Percentiles rank a stretch among this genome's conserved stretches.
These are phyloP conservation scores for Tricholauxania praeusta DNA, from an alignment of 2,888 invertebrate species.

Conservation along the genomic window DNA sequence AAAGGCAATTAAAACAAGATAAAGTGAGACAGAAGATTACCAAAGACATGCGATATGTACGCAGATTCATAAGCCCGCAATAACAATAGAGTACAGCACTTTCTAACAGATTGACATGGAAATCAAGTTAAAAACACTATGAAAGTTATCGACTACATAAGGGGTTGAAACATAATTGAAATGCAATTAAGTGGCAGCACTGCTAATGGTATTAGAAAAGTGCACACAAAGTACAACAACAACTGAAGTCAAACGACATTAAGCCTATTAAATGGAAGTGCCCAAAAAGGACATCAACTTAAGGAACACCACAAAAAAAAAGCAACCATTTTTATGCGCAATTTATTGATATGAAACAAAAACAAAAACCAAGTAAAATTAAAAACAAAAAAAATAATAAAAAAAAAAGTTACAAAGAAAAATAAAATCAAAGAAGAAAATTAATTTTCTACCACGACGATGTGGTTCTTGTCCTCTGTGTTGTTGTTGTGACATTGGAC, in stretches of 20 bases:
- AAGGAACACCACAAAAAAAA: background rate
- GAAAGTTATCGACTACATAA: background rate
- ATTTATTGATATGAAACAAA: conserved; percentile 1
- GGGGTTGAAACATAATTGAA: conserved; percentile 16
- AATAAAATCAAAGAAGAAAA: background rate
- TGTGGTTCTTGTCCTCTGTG: background rate
- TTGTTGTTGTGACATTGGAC: background rate
- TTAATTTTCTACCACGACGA: background rate
- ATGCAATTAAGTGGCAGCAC: conserved; percentile 20
- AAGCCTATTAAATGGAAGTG: background rate
- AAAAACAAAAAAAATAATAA: background rate
- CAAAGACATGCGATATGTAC: too few species aligned
- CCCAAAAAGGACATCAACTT: background rate
- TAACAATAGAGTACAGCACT: too few species aligned
- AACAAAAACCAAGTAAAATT: background rate
- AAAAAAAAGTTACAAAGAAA: conserved; percentile 24
- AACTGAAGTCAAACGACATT: background rate
- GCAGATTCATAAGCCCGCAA: too few species aligned
- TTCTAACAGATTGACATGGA: too few species aligned
- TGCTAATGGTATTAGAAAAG: background rate
- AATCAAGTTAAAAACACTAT: background rate
- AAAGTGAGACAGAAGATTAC: background rate
- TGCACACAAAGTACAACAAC: conserved; percentile 3
- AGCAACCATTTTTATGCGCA: background rate
- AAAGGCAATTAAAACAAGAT: background rate